Percentiles rank a stretch among this genome's conserved stretches.
phyloP scores from a whole-genome alignment of 2,797 vertebrate genomes.

The Sciurus carolinensis region DNA sequence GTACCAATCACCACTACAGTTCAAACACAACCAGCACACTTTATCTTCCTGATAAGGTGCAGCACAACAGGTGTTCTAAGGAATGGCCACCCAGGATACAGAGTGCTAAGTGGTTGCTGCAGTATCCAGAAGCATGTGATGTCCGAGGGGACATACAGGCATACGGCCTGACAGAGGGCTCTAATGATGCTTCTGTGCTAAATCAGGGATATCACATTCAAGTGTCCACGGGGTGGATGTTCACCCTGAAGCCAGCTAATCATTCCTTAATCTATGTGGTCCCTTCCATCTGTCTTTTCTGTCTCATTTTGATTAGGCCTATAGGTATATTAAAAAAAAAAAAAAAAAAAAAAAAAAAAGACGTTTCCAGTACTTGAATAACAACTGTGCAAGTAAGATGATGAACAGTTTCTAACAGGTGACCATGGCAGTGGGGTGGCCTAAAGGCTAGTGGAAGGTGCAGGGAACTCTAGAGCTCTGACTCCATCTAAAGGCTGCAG shows the following conservation, averaged over 20 bases:
- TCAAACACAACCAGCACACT: not conserved
- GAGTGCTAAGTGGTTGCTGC: not conserved
- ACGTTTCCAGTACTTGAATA: not conserved
- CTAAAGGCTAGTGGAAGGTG: not conserved
- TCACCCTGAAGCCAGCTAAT: not conserved
- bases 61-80: accelerated
- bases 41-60: not conserved
- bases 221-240: too few species aligned
- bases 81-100: not conserved
- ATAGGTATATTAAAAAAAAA: not conserved
- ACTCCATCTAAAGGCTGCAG: not conserved
- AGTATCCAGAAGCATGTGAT: not conserved
- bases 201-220: too few species aligned
- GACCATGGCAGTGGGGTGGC: accelerated
- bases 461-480: not conserved
- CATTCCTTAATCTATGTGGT: not conserved
- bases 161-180: accelerated
- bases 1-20: not conserved
- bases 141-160: not conserved
- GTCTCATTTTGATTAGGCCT: not conserved
- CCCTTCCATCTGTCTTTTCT: not conserved
- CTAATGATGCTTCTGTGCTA: accelerated
- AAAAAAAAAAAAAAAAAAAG: not conserved
- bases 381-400: not conserved
- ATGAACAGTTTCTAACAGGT: not conserved